phyloP scores from a whole-genome alignment of 2,113 vertebrate species.

The Ovis canadensis region DNA sequence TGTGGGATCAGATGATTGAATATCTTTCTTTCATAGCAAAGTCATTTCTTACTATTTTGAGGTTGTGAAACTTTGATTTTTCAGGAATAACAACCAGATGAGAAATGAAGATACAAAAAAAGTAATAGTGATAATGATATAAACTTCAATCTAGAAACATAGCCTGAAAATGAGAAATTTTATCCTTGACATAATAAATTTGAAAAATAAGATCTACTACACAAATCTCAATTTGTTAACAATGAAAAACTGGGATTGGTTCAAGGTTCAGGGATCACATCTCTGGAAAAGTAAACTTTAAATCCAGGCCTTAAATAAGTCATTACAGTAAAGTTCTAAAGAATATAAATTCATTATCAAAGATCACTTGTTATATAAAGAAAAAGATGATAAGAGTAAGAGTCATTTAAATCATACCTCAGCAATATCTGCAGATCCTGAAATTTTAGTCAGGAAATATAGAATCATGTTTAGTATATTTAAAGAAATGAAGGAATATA shows the following conservation, averaged over 20 bases:
- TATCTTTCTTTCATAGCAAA: not conserved
- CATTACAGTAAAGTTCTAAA: not conserved
- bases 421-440: not conserved
- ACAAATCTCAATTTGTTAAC: not conserved
- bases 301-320: not conserved
- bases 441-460: not conserved
- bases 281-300: not conserved
- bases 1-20: not conserved
- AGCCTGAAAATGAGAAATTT: not conserved
- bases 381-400: not conserved
- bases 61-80: not conserved
- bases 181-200: not conserved
- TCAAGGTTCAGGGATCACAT: not conserved
- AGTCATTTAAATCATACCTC: not conserved
- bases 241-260: not conserved
- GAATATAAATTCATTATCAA: not conserved
- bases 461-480: not conserved
- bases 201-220: not conserved
- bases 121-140: not conserved
- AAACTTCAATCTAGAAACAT: not conserved
- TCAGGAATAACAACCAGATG: not conserved
- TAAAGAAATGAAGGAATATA: not conserved
- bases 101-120: not conserved
- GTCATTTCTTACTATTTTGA: not conserved
- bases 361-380: not conserved